Percentiles rank a stretch among this genome's conserved stretches.
phyloP scores from a whole-genome alignment of 37 sponge, comb jelly and placozoan species.

The Halichondria panicea region DNA sequence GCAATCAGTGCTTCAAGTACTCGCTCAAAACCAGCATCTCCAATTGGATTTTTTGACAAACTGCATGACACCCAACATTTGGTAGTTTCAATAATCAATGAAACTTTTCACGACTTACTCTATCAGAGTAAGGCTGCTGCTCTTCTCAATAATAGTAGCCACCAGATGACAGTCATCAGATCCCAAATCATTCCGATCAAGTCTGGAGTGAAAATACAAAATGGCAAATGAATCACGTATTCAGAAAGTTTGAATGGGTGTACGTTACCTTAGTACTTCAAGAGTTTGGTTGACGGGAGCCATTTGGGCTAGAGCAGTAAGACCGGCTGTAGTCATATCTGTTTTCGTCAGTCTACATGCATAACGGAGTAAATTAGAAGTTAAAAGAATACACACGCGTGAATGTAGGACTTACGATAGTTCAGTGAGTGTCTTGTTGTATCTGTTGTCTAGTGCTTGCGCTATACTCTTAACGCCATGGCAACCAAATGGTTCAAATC shows the following conservation, averaged over 20 bases:
- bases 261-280: constrained; percentile 19
- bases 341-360: constrained; percentile 3
- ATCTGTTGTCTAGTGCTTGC: neutral
- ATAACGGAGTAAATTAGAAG: neutral
- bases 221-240: neutral
- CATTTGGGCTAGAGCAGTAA: neutral
- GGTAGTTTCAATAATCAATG: neutral
- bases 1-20: constrained; percentile 32
- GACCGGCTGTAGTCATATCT: constrained; percentile 1
- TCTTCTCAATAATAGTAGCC: neutral
- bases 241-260: neutral
- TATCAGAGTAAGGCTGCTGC: neutral
- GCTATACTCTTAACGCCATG: constrained; percentile 8
- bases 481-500: constrained; percentile 34
- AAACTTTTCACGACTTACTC: constrained; percentile 16
- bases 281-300: constrained; percentile 2
- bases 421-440: constrained; percentile 13
- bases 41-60: constrained; percentile 35
- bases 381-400: neutral
- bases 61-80: neutral
- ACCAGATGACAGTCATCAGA: constrained; percentile 3
- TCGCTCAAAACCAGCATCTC: constrained; percentile 24
- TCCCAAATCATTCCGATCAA: constrained; percentile 23
- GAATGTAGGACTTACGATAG: constrained; percentile 2
- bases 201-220: neutral